Conservation (phyloP, 1,140 invertebrate species). For the Drosophila orosa region DNA sequence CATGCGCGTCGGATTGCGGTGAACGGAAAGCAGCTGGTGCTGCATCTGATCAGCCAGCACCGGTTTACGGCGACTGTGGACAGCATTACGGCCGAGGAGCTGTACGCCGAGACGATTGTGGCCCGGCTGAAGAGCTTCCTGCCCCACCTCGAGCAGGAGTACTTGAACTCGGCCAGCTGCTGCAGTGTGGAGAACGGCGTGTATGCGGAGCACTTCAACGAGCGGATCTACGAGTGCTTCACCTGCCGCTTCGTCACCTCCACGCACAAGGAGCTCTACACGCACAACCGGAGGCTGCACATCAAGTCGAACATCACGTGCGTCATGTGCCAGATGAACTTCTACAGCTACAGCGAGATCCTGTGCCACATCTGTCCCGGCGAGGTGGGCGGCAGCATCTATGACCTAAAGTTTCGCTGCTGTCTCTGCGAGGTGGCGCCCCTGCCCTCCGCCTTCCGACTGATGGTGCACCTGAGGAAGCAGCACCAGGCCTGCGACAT, state of each 20-base stretch:
- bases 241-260: conserved; percentile 91
- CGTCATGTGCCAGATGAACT: conserved; percentile 93
- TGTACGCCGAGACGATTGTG: conserved; percentile 89
- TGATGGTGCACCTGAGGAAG: conserved; percentile 94
- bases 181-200: conserved; percentile 85
- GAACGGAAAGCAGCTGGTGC: conserved; percentile 90
- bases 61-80: conserved; percentile 89
- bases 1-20: conserved; percentile 92
- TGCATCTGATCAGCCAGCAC: conserved; percentile 91
- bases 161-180: conserved; percentile 90
- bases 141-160: conserved; percentile 86
- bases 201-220: conserved; percentile 64
- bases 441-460: conserved; percentile 92
- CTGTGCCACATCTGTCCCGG: conserved; percentile 93
- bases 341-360: conserved; percentile 93
- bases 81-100: conserved; percentile 89
- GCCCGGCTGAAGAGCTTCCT: conserved; percentile 88
- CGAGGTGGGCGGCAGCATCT: conserved; percentile 86
- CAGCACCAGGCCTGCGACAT: conserved; percentile 93
- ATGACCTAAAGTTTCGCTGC: conserved; percentile 87
- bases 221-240: conserved; percentile 91
- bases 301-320: conserved; percentile 91
- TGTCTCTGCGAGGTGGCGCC: conserved; percentile 90
- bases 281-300: conserved; percentile 93
- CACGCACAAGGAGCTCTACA: conserved; percentile 92